Evolutionary conservation across 2,113 vertebrate species (phyloP).

Genomic region (Mobula birostris): DNA sequence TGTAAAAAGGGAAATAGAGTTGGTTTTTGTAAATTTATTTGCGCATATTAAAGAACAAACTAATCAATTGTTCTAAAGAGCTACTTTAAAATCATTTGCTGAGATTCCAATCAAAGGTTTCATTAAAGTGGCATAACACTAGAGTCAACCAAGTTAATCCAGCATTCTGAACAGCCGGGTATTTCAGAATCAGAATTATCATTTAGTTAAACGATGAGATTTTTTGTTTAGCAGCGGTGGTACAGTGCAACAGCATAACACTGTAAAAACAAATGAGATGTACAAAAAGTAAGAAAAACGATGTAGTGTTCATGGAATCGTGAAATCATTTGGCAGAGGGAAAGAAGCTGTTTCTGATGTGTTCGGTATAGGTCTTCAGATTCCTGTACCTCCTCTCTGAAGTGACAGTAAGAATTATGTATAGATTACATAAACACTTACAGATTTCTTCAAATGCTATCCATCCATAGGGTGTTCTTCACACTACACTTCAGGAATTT

Average conservation of each 20-base stretch:
- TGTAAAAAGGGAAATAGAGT: neutral
- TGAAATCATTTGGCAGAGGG: too few relatives aligned
- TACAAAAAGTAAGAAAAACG: too few relatives aligned
- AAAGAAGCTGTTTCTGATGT: too few relatives aligned
- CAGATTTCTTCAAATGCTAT: neutral
- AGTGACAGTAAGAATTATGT: neutral
- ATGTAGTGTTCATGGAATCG: too few relatives aligned
- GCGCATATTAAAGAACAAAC: neutral
- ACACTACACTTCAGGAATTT: neutral
- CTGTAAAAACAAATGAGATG: too few relatives aligned
- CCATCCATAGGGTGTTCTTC: neutral
- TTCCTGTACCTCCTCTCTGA: neutral
- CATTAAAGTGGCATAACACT: neutral
- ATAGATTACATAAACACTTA: neutral
- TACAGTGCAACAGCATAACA: too few relatives aligned
- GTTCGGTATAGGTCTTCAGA: too few relatives aligned
- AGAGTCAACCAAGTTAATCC: neutral
- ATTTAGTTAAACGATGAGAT: too few relatives aligned
- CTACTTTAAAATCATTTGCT: neutral
- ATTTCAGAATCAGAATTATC: too few relatives aligned
- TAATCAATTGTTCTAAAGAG: neutral
- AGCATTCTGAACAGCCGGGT: too few relatives aligned
- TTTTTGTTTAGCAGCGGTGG: too few relatives aligned
- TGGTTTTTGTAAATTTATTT: neutral
- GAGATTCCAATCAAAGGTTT: neutral